These are phyloP conservation scores for Hydrozoanthus tunicans DNA, from an alignment of 64 coral and sea anemone genomes.

Conservation along the genomic window DNA sequence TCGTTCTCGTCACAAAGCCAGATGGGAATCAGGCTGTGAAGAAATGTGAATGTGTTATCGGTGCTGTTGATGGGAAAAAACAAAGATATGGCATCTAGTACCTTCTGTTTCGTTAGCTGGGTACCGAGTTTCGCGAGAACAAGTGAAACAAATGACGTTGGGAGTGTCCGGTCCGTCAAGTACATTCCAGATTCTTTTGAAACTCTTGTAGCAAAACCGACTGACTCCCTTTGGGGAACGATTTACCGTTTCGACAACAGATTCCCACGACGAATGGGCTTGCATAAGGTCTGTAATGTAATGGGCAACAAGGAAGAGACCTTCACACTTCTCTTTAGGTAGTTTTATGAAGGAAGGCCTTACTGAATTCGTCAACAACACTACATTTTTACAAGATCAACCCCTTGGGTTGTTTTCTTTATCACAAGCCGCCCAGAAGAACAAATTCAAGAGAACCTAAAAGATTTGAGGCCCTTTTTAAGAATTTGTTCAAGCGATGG, in stretches of 20 bases:
- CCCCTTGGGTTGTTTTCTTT: constrained; percentile 54
- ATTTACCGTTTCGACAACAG: too few species aligned
- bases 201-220: constrained; percentile 31
- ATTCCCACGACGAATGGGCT: not conserved
- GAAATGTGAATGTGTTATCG: not conserved
- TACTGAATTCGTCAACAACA: not conserved
- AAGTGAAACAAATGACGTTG: constrained; percentile 44
- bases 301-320: constrained; percentile 11
- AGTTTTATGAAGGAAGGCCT: constrained; percentile 24
- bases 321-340: constrained; percentile 1
- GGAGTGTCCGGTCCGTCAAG: constrained; percentile 21
- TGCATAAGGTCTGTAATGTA: not conserved
- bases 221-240: constrained; percentile 23
- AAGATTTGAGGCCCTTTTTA: constrained; percentile 13
- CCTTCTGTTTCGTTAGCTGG: too few species aligned
- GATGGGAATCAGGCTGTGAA: constrained; percentile 51
- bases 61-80: not conserved
- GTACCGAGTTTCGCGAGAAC: too few species aligned
- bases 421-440: constrained; percentile 58
- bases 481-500: constrained; percentile 38
- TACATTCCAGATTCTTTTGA: constrained; percentile 8
- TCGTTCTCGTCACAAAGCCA: constrained; percentile 43
- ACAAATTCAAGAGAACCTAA: constrained; percentile 7
- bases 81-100: not conserved
- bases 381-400: not conserved